phyloP scores from a whole-genome alignment of 1,140 invertebrate genomes.

The Drosophila chauvacae region DNA sequence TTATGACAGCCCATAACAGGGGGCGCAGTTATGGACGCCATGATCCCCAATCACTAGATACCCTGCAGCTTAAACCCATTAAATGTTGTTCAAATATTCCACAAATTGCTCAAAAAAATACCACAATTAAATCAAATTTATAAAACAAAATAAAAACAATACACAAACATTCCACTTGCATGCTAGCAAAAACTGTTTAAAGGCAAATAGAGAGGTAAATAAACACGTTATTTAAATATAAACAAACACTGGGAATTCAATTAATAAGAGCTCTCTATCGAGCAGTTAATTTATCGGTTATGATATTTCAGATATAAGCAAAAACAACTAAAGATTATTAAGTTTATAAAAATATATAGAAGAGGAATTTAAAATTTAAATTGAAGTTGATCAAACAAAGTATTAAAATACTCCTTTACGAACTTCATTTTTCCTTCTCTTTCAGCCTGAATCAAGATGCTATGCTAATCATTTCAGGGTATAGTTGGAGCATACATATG shows the following conservation, averaged over 20 bases:
- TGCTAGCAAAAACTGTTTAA: neutral
- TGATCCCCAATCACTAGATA: constrained; percentile 4
- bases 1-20: constrained; percentile 54
- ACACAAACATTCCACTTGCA: neutral
- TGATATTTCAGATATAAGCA: neutral
- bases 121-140: neutral
- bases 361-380: neutral
- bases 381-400: neutral
- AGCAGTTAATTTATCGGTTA: neutral
- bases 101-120: neutral
- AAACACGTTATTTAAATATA: neutral
- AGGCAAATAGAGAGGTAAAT: neutral
- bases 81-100: neutral
- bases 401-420: neutral
- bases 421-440: neutral
- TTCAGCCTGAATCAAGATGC: neutral
- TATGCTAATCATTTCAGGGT: constrained; percentile 17
- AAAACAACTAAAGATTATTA: neutral
- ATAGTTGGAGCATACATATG: constrained; percentile 8
- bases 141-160: neutral
- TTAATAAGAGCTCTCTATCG: neutral
- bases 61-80: constrained; percentile 2
- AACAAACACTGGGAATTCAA: constrained; percentile 1
- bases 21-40: neutral
- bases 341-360: neutral